Evolutionary conservation across 2,113 vertebrate species (phyloP).

Genomic region (Pionites leucogaster): DNA sequence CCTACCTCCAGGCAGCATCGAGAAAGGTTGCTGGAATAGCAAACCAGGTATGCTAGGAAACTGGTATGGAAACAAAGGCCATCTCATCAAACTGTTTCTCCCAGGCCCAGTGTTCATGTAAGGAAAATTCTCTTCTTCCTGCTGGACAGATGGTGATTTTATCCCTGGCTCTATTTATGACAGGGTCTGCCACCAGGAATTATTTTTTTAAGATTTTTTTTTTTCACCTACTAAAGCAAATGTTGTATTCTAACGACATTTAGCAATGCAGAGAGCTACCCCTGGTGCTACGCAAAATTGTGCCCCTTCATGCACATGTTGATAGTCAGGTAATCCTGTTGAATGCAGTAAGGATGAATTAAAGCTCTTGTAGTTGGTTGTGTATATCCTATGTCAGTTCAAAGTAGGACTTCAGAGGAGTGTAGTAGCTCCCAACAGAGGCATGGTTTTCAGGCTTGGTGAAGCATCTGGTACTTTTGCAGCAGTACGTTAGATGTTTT

Average conservation of each 20-base stretch:
- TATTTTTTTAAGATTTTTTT: background rate
- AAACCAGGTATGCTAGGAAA: background rate
- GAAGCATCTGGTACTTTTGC: background rate
- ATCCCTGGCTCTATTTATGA: background rate
- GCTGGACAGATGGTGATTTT: background rate
- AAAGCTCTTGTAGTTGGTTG: background rate
- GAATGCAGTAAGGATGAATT: background rate
- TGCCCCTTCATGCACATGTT: background rate
- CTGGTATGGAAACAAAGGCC: background rate
- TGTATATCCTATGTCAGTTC: background rate
- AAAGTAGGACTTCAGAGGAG: background rate
- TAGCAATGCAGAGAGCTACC: background rate
- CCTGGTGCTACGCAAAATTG: background rate
- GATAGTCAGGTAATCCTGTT: background rate
- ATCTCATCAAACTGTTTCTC: background rate
- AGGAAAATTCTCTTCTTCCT: background rate
- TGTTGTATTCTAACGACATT: background rate
- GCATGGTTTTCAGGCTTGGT: background rate
- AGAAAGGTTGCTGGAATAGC: background rate
- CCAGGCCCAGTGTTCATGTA: accelerated
- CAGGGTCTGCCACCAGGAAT: background rate
- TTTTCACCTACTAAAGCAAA: background rate
- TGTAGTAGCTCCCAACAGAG: background rate
- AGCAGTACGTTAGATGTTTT: background rate
- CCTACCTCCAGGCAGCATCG: background rate